Conservation (phyloP, 2,888 invertebrate species). For the Sphinx pinastri region DNA sequence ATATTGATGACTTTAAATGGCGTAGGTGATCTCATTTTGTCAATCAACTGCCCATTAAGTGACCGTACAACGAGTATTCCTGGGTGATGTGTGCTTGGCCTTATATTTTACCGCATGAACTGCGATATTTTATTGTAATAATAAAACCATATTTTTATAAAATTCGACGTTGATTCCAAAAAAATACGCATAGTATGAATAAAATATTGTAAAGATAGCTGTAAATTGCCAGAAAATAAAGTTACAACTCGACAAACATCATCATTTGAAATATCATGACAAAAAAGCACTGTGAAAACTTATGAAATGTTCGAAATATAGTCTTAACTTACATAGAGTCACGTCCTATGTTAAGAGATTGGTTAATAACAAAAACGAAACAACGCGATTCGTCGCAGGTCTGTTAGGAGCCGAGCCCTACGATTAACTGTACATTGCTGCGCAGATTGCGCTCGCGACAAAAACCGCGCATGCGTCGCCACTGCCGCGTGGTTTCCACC, state of each 20-base stretch:
- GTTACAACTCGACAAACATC: neutral
- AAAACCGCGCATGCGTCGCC: conserved; percentile 54
- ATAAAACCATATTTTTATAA: neutral
- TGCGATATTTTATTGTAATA: neutral
- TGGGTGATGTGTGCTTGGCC: neutral
- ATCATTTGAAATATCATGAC: neutral
- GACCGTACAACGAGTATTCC: neutral
- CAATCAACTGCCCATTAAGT: conserved; percentile 11
- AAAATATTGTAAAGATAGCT: neutral
- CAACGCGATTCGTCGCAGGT: conserved; percentile 36
- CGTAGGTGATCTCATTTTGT: conserved; percentile 15
- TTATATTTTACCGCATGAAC: neutral
- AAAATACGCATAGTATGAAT: neutral
- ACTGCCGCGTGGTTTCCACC: conserved; percentile 36
- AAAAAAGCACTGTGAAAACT: neutral
- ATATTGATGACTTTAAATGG: conserved; percentile 24
- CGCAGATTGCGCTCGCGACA: conserved; percentile 55
- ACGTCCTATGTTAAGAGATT: neutral
- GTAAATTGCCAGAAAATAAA: neutral
- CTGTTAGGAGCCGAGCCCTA: conserved; percentile 43
- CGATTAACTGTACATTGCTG: conserved; percentile 60
- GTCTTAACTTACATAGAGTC: conserved; percentile 11
- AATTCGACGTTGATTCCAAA: neutral
- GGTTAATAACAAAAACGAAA: conserved; percentile 36
- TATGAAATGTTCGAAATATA: neutral